These are phyloP conservation scores for Palythoa caribaeorum DNA, from an alignment of 92 coral and sea anemone species.

Conservation along the genomic window DNA sequence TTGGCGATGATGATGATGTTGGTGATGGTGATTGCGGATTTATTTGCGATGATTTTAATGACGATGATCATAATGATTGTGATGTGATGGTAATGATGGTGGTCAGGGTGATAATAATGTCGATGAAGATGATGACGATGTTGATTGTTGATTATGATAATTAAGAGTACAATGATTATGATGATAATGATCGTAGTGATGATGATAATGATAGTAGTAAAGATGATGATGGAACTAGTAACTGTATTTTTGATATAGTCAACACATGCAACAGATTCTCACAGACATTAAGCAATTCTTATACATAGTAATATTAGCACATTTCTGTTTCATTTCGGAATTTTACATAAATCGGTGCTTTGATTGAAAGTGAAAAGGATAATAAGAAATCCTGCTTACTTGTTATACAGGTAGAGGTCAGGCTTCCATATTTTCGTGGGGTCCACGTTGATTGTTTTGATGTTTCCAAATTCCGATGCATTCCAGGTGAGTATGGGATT, in stretches of 20 bases:
- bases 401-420: conserved; percentile 68
- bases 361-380: too few relatives aligned
- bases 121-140: neutral
- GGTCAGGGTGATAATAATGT: neutral
- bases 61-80: too few relatives aligned
- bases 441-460: conserved; percentile 52
- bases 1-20: neutral
- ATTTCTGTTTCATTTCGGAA: too few relatives aligned
- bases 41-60: too few relatives aligned
- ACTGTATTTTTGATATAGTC: neutral
- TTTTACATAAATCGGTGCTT: too few relatives aligned
- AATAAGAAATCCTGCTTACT: conserved; percentile 36
- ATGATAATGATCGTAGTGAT: neutral
- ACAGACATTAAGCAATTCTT: too few relatives aligned
- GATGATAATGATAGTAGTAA: neutral
- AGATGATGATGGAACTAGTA: neutral
- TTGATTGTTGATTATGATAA: neutral
- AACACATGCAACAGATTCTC: neutral
- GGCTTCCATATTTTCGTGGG: conserved; percentile 65
- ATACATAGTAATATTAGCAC: too few relatives aligned
- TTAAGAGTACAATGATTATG: neutral
- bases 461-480: conserved; percentile 45
- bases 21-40: too few relatives aligned
- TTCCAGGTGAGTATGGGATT: conserved; percentile 64
- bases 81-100: neutral